Conservation (phyloP, 2,113 vertebrate genomes). For the Cnemophilus loriae region DNA sequence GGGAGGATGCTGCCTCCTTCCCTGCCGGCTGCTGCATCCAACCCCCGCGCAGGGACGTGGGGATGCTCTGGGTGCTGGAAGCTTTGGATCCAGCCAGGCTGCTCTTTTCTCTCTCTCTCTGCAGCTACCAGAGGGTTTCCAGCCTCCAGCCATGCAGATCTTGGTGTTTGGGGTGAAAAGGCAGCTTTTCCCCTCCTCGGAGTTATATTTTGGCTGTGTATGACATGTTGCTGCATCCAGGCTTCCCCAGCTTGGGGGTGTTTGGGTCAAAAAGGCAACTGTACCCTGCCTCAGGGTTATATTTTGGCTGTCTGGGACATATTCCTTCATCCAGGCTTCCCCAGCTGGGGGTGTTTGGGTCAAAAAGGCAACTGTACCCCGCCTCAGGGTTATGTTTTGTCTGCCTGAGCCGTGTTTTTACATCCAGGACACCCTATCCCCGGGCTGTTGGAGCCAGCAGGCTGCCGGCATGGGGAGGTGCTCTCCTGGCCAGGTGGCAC, state of each 20-base stretch:
- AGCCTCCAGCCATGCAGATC: rapidly evolving
- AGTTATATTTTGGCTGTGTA: neutral
- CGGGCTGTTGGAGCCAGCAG: neutral
- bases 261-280: neutral
- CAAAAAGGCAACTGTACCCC: neutral
- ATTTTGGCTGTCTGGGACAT: neutral
- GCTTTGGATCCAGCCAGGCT: neutral
- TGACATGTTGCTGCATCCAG: rapidly evolving
- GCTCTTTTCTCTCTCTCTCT: neutral
- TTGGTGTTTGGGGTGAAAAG: neutral
- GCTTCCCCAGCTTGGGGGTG: neutral
- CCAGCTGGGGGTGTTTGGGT: neutral
- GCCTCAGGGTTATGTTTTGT: neutral
- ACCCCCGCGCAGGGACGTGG: neutral
- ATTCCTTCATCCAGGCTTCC: neutral
- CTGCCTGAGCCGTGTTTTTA: neutral
- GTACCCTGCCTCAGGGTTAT: rapidly evolving
- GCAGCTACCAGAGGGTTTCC: neutral
- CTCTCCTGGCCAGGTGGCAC: neutral
- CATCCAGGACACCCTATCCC: rapidly evolving
- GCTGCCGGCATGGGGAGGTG: rapidly evolving
- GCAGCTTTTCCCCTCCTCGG: rapidly evolving
- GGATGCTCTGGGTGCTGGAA: neutral
- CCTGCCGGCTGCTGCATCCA: neutral
- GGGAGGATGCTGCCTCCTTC: conserved; percentile 73